These are phyloP conservation scores for Tiphia femorata DNA, from an alignment of 2,888 invertebrate species.

Conservation along the genomic window DNA sequence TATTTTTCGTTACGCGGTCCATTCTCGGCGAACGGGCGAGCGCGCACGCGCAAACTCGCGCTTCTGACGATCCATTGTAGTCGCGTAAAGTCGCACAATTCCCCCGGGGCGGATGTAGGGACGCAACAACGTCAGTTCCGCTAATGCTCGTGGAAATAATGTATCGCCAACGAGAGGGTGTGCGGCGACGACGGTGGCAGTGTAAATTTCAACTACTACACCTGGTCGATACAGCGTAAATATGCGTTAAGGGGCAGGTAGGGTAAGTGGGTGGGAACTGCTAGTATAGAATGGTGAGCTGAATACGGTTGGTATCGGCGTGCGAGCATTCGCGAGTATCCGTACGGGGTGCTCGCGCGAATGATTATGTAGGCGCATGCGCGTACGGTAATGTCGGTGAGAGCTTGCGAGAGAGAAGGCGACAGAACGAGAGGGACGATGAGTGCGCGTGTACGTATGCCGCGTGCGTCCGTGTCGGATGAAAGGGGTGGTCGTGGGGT, in stretches of 20 bases:
- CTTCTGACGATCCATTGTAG: neutral
- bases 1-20: too few species aligned
- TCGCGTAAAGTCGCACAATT: neutral
- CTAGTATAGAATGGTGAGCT: slow-evolving; percentile 2
- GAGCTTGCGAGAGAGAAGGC: slow-evolving; percentile 10
- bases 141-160: slow-evolving; percentile 56
- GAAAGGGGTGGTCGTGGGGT: neutral
- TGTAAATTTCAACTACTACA: slow-evolving; percentile 56
- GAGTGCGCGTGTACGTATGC: neutral
- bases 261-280: slow-evolving; percentile 20
- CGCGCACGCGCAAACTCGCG: neutral
- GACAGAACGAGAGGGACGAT: neutral
- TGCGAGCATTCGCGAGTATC: neutral
- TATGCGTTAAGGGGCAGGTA: slow-evolving; percentile 49
- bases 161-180: slow-evolving; percentile 44
- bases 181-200: too few species aligned
- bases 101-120: slow-evolving; percentile 3
- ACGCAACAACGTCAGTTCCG: slow-evolving; percentile 45
- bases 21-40: neutral
- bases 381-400: slow-evolving; percentile 9
- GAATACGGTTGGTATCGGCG: neutral
- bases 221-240: slow-evolving; percentile 55
- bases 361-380: slow-evolving; percentile 5
- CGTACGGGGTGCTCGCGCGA: slow-evolving; percentile 6
- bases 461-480: too few species aligned